phyloP scores from a whole-genome alignment of 2,113 vertebrate species.

The Ptilorrhoa leucosticta region DNA sequence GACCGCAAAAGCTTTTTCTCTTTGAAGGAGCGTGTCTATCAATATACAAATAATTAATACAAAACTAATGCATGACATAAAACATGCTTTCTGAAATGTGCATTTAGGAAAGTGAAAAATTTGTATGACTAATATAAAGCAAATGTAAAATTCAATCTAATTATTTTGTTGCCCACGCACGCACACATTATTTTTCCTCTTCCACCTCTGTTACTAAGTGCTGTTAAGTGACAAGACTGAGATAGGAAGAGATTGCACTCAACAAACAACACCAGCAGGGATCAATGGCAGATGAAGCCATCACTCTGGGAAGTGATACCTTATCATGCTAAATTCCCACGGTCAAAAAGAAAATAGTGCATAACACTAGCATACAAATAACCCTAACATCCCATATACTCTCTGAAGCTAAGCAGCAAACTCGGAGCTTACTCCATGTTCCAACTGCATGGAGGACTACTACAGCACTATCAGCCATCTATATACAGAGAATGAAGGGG shows the following conservation, averaged over 20 bases:
- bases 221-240: not conserved
- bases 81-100: not conserved
- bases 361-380: not conserved
- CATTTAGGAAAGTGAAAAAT: not conserved
- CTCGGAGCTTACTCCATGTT: not conserved
- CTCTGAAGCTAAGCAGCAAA: not conserved
- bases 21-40: not conserved
- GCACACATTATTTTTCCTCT: not conserved
- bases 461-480: too few species aligned
- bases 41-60: not conserved
- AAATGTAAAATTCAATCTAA: not conserved
- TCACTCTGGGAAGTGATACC: not conserved
- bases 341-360: not conserved
- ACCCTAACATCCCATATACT: not conserved
- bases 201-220: not conserved
- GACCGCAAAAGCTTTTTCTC: not conserved
- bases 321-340: not conserved
- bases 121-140: not conserved
- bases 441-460: not conserved
- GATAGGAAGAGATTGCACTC: not conserved
- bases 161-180: not conserved
- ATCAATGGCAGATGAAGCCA: not conserved
- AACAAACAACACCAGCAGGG: not conserved
- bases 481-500: rapidly evolving
- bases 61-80: not conserved